Percentiles rank a stretch among this genome's conserved stretches.
Evolutionary conservation across 2,888 invertebrate genomes (phyloP).

Genomic region (Eupithecia dodoneata): DNA sequence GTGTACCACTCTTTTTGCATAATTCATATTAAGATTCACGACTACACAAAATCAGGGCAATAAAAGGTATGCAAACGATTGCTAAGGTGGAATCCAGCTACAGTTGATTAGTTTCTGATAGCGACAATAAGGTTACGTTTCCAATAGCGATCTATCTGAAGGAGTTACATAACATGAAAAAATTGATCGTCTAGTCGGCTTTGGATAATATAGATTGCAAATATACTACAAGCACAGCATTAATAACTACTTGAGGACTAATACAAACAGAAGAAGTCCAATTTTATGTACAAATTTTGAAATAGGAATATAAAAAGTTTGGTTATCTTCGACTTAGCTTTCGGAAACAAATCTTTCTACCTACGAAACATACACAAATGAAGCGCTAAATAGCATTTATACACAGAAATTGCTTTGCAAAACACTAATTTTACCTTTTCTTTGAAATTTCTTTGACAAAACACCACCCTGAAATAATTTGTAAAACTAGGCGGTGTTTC

Average conservation of each 20-base stretch:
- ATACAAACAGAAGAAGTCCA: conserved; percentile 36
- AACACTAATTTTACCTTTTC: conserved; percentile 29
- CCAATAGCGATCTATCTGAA: conserved; percentile 55
- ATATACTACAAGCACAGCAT: neutral
- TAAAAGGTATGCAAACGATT: neutral
- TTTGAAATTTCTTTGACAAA: conserved; percentile 23
- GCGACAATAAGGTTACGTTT: conserved; percentile 52
- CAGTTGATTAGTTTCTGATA: conserved; percentile 39
- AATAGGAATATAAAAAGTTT: conserved; percentile 38
- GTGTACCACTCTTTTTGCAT: neutral
- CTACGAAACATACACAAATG: conserved; percentile 22
- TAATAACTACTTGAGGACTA: neutral
- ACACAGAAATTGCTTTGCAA: conserved; percentile 10
- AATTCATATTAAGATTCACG: neutral
- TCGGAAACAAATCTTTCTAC: neutral
- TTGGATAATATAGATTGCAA: neutral
- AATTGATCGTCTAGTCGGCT: conserved; percentile 21
- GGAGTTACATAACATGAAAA: conserved; percentile 67
- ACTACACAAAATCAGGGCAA: neutral
- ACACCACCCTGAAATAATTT: conserved; percentile 22
- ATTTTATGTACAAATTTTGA: conserved; percentile 24
- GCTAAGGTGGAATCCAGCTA: conserved; percentile 1
- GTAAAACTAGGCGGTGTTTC: conserved; percentile 21
- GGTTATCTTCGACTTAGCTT: conserved; percentile 42
- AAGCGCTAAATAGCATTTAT: conserved; percentile 5